Percentiles rank a stretch among this genome's conserved stretches.
Evolutionary conservation across 2,113 vertebrate genomes (phyloP).

Genomic region (Callospermophilus lateralis): DNA sequence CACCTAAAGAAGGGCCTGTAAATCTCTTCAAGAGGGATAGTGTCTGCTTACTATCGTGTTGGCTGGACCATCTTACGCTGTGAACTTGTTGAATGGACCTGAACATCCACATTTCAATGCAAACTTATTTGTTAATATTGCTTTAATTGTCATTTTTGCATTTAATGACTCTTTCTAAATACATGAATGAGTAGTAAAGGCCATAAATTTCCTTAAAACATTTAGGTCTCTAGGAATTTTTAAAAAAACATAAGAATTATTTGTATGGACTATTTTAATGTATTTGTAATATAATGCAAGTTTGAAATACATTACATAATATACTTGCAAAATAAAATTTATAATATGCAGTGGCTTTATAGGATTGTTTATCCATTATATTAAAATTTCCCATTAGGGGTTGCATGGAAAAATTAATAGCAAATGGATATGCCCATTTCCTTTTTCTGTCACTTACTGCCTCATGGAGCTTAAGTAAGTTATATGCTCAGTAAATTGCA

Average conservation of each 20-base stretch:
- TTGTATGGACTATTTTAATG: background rate
- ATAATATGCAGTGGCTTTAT: background rate
- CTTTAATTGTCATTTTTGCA: slow-evolving; percentile 41
- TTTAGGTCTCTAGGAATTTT: slow-evolving; percentile 32
- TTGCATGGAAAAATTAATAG: background rate
- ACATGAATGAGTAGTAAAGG: background rate
- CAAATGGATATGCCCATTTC: background rate
- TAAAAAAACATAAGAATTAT: slow-evolving; percentile 14
- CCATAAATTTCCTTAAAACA: background rate
- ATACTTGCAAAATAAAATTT: background rate
- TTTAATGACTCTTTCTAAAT: background rate
- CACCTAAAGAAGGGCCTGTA: background rate
- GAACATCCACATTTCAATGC: background rate
- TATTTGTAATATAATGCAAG: background rate
- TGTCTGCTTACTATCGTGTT: background rate
- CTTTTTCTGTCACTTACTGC: slow-evolving; percentile 13
- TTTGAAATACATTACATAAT: background rate
- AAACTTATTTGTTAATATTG: slow-evolving; percentile 40
- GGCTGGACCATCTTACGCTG: background rate
- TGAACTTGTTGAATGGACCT: background rate
- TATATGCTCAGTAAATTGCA: background rate
- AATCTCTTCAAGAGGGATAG: background rate
- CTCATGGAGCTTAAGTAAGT: background rate
- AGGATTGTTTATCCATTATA: background rate
- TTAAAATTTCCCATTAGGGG: background rate